A percentile compares a stretch with the other conserved stretches of the same genome.
phyloP scores from a whole-genome alignment of 1,140 invertebrate genomes.

The Drosophila melanica region DNA sequence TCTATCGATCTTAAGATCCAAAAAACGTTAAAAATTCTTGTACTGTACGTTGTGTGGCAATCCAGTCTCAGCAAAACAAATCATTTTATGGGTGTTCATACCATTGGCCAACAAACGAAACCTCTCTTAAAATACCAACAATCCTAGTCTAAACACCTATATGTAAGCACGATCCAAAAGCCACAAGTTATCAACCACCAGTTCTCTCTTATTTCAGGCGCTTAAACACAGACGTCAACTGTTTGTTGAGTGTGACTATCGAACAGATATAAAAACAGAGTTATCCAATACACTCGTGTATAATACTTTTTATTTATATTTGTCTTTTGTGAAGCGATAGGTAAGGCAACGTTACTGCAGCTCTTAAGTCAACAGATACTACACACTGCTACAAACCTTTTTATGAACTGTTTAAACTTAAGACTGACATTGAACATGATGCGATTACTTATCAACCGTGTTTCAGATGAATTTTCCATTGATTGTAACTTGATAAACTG shows the following conservation, averaged over 20 bases:
- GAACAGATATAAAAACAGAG: constrained; percentile 64
- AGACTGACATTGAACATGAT: constrained; percentile 81
- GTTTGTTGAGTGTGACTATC: constrained; percentile 68
- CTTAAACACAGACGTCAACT: constrained; percentile 79
- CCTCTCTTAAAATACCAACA: constrained; percentile 7
- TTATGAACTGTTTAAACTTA: constrained; percentile 34
- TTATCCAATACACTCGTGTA: constrained; percentile 47
- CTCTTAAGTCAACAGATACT: constrained; percentile 77
- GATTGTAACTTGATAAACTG: constrained; percentile 82
- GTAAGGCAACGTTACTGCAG: constrained; percentile 81
- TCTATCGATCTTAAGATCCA: not conserved
- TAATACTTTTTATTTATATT: constrained; percentile 65
- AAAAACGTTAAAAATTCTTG: not conserved
- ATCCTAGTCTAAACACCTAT: constrained; percentile 42
- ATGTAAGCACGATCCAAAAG: constrained; percentile 65
- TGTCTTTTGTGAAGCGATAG: constrained; percentile 81
- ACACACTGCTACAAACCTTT: constrained; percentile 26
- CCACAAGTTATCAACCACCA: constrained; percentile 87
- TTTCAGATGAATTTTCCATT: constrained; percentile 84
- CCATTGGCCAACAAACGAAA: not conserved
- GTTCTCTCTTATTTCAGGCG: constrained; percentile 88
- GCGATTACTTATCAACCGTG: constrained; percentile 81
- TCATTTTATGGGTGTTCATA: not conserved
- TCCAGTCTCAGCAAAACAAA: not conserved
- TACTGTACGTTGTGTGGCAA: not conserved